Evolutionary conservation across 2,113 vertebrate genomes (phyloP), one percentile per base, ranked within the genome.

Genomic region (Embiotoca jacksoni): DNA sequence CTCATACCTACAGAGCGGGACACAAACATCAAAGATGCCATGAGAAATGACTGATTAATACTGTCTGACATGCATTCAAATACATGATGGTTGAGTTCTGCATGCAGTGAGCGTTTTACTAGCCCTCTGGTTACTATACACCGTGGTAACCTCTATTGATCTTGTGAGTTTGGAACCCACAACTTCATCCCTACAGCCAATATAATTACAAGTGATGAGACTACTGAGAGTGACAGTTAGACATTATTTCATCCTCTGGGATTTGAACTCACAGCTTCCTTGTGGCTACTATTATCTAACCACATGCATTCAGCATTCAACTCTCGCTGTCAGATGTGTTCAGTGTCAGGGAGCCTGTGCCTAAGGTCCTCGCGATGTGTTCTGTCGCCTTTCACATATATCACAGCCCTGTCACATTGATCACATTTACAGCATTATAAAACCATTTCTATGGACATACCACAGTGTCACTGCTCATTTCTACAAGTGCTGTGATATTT

Each of bases 1-100:
- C 97, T 88, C 97, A 98, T 97, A 83, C 97, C 97, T 97, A 88
- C 1, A 81, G 3, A 53, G 55, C 1, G 49, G 30, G 16, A 76
- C 41, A 86, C 74, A 68, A 49, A 49, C 57, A 23, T 10, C 2
- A 67, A 7, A 72, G 36, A 56, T 36, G 4, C 2, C 16, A 61
- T 54, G n/a, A 64, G 6, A 68, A 33, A 15, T 53, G 1, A 52
- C 14, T 37, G 5, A 63, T 37, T 1, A 2, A 53, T 49, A 16
- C 1, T 32, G 2, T 30, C 3, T 1, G 6, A 67, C 32, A 23
- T 41, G 16, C 32, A 23, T 55, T 66, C 32, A 57, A 37, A 62
- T 11, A n/a, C 15, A 49, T 9, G 23, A 46, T 4, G 8, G 14
- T 32, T 8, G n/a, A 41, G 31, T 41, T 74, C n/a, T 53, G 5